Conservation (phyloP, 2,888 invertebrate genomes). For the Julus scandinavius region DNA sequence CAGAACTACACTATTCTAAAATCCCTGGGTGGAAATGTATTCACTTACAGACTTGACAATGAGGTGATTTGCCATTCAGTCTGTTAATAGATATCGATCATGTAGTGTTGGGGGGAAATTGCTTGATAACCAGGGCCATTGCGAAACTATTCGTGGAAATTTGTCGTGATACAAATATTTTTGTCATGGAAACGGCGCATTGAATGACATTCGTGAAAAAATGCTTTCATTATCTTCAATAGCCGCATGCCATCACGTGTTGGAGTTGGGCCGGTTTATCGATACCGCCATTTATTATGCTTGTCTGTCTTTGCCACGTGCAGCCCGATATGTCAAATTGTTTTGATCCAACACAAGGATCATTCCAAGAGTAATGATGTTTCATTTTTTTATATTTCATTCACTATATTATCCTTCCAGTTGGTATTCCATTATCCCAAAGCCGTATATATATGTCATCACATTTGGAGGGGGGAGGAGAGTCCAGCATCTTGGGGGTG, state of each 20-base stretch:
- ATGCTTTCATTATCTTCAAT: background rate
- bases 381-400: too few species aligned
- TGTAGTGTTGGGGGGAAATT: background rate
- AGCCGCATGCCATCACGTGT: background rate
- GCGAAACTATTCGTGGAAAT: background rate
- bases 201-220: constrained; percentile 17
- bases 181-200: background rate
- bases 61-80: background rate
- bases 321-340: background rate
- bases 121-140: background rate
- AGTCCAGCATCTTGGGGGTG: too few species aligned
- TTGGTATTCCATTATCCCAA: too few species aligned
- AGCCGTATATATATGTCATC: too few species aligned
- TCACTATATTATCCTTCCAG: too few species aligned
- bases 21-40: too few species aligned
- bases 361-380: background rate
- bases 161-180: constrained; percentile 17
- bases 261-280: background rate
- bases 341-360: background rate
- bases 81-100: constrained; percentile 8
- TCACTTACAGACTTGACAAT: background rate
- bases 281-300: background rate
- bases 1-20: too few species aligned
- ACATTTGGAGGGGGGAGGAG: too few species aligned
- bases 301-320: constrained; percentile 24